Evolutionary conservation across 2,888 invertebrate genomes (phyloP).

Genomic region (Cyclophora albipunctata): DNA sequence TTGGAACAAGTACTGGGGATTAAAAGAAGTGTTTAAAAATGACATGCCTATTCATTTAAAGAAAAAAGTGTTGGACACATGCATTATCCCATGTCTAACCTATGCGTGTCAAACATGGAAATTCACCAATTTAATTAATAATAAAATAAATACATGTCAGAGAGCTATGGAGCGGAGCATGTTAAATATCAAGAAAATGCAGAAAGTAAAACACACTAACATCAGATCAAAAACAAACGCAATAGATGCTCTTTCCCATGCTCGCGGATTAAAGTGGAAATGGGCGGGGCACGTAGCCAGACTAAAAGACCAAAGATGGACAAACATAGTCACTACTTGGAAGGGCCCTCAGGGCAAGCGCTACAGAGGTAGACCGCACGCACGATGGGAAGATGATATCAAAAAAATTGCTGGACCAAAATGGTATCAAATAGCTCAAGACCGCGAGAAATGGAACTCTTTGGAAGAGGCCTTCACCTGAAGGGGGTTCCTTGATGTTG

Average conservation of each 20-base stretch:
- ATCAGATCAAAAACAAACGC: no score
- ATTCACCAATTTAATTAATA: not conserved
- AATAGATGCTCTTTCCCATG: not conserved
- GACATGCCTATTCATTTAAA: conserved; percentile 13
- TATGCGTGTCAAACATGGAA: conserved; percentile 15
- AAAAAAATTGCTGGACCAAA: no score
- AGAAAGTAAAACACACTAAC: not conserved
- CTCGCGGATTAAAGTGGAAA: not conserved
- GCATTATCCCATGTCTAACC: conserved; percentile 15
- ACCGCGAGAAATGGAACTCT: no score
- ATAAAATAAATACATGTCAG: not conserved
- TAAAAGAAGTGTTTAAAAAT: conserved; percentile 15
- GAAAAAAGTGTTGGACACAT: conserved; percentile 13
- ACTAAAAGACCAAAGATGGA: not conserved
- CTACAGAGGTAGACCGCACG: not conserved
- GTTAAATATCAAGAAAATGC: not conserved
- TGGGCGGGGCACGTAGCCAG: not conserved
- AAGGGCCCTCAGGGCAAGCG: not conserved
- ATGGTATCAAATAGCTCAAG: no score
- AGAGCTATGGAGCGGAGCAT: not conserved
- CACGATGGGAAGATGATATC: not conserved
- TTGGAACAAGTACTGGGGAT: conserved; percentile 5
- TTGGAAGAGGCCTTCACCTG: no score
- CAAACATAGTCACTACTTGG: not conserved
- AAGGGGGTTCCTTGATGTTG: no score